These are phyloP conservation scores for Leptopilina myrica DNA, from an alignment of 2,888 invertebrate genomes.

Conservation along the genomic window DNA sequence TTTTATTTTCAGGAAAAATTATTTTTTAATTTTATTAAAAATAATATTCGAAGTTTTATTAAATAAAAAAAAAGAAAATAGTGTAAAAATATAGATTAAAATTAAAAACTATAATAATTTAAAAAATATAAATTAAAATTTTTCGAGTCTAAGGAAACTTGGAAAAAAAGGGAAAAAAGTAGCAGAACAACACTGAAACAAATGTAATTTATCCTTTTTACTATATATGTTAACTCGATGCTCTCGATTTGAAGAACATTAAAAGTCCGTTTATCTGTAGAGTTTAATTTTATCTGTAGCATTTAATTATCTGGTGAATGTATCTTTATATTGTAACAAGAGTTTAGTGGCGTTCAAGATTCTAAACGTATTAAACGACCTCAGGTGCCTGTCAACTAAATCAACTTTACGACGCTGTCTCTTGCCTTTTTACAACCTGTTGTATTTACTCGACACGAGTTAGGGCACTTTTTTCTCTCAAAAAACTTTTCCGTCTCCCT, in stretches of 20 bases:
- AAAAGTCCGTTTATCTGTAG: not conserved
- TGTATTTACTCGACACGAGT: constrained; percentile 34
- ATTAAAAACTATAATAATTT: no score
- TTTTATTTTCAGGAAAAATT: no score
- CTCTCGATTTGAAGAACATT: not conserved
- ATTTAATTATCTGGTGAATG: constrained; percentile 36
- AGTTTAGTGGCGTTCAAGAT: not conserved
- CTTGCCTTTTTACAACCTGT: constrained; percentile 33
- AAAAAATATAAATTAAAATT: no score
- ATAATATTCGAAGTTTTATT: no score
- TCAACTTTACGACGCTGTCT: constrained; percentile 33
- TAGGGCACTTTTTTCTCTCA: constrained; percentile 24
- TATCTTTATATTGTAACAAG: constrained; percentile 24
- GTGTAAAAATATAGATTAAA: no score
- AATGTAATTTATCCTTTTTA: not conserved
- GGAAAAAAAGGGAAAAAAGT: no score
- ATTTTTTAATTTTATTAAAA: no score
- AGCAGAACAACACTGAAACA: no score
- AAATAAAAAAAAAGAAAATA: no score
- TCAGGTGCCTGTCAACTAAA: constrained; percentile 24
- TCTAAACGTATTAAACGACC: constrained; percentile 31
- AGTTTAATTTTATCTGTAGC: constrained; percentile 11
- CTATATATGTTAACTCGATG: not conserved
- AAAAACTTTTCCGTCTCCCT: not conserved
- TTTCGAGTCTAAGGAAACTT: no score